Base-by-base conservation (phyloP, 1,140 invertebrate species). In the Calycopis cecrops region DNA sequence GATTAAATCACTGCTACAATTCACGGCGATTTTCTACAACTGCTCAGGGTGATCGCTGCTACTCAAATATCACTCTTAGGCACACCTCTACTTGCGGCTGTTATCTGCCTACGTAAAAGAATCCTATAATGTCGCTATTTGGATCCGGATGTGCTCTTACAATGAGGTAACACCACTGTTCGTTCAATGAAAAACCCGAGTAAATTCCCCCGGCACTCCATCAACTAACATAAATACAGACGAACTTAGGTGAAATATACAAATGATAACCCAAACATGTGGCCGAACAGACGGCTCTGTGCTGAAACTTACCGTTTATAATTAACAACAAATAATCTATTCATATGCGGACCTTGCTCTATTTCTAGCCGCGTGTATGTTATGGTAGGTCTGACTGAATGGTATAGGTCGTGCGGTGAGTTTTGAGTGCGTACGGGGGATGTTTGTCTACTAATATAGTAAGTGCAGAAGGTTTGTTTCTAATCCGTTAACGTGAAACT, bases 251-350 rank as follows among this genome's bases (percentile, higher is more conserved):
- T 12, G 38, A 40, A 14, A 28, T 28, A 40, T 40, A 40, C 38
- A 40, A 40, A 40, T 40, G n/a, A 12, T 12, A 40, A 14, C 3
- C 38, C 38, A 40, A 28, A 28, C 21, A 40, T 40, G 11, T 40
- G 38, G n/a, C 14, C 3, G 12, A 40, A 40, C n/a, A 37, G 9
- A 37, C 35, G 35, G 9, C n/a, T 3, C 35, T 37, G 1, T 37
- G 17, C 12, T 7, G 14, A 44, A 44, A 44, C 40, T 16, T 14
- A 17, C 17, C n/a, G 6, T 14, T 14, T 14, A 12, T 40, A 14
- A 40, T 40, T n/a, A 40, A 40, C 38, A 12, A 28, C 21, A 28
- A 28, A 28, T 28, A 40, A 40, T 40, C 38, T 40, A 40, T 40
- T 40, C 38, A 40, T 40, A 40, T 6, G 21, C 6, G 12, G 38